phyloP scores from a whole-genome alignment of 2,113 vertebrate genomes.

The Salminus brasiliensis region DNA sequence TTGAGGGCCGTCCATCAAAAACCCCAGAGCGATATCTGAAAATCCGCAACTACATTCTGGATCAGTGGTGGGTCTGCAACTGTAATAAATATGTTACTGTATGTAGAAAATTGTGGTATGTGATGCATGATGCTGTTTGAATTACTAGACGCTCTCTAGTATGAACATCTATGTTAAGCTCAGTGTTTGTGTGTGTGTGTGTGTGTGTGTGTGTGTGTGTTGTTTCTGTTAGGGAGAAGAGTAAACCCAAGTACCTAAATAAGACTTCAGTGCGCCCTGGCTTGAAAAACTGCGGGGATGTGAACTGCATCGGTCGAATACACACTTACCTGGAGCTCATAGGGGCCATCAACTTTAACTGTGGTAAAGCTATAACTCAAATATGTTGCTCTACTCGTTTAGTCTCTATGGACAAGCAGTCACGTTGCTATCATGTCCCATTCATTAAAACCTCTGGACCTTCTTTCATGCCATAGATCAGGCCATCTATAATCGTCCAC shows the following conservation, averaged over 20 bases:
- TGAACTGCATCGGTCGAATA: constrained; percentile 97
- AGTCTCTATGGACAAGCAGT: neutral
- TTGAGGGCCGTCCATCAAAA: constrained; percentile 94
- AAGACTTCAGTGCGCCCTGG: constrained; percentile 97
- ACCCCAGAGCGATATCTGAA: constrained; percentile 96
- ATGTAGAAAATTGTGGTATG: neutral
- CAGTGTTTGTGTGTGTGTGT: neutral
- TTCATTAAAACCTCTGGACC: neutral
- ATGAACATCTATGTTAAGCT: no score
- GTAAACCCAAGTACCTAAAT: constrained; percentile 94
- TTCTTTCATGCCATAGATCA: constrained; percentile 76
- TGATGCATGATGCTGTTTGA: neutral
- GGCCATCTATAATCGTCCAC: constrained; percentile 91
- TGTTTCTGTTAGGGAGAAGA: constrained; percentile 76
- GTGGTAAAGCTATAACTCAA: constrained; percentile 76
- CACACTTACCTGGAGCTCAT: constrained; percentile 96
- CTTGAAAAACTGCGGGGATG: constrained; percentile 96
- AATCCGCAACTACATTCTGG: constrained; percentile 97
- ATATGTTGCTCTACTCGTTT: no score
- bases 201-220: neutral
- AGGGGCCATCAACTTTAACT: constrained; percentile 96
- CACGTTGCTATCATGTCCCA: no score
- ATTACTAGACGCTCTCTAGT: no score
- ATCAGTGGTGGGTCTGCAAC: constrained; percentile 85
- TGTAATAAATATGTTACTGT: neutral